Base-by-base conservation (phyloP, 37 sponge, comb jelly and placozoan genomes). In the Corticium candelabrum region DNA sequence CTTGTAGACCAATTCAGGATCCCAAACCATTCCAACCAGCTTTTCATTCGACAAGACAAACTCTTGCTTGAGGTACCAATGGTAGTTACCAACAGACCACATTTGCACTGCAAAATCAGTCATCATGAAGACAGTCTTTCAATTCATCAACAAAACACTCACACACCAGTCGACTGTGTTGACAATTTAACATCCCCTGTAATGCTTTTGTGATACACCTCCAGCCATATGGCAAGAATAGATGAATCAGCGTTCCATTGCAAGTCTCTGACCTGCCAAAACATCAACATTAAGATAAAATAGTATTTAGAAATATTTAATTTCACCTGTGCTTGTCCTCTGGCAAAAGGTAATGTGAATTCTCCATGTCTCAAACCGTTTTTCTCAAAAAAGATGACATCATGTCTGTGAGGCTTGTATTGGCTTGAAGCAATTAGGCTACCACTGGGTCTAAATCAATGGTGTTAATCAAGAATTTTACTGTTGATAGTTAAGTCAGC, bases 51-150 rank as follows among this genome's bases (percentile, higher is more conserved):
- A 73, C 0, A 84, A 80, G 41, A 72, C 31, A n/a, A 92, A 40
- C 83, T 95, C 93, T 56, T 92, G 93, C 77, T 95, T 95, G 50
- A 91, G 79, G 84, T 95, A 95, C 93, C 93, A 95, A 77, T 95
- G 96, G 57, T 89, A 92, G 82, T 95, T 95, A 40, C 79, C 76
- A 4, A 68, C 39, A 0, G 77, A 73, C 96, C 96, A 95, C 82
- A 95, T 67, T 78, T 95, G 96, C 31, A 95, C 90, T 87, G 74
- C 34, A 77, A 40, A 37, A 31, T 67, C 7, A 27, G 41, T 33
- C 43, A n/a, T 7, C n/a, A 70, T 4, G 5, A 70, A n/a, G n/a
- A 11, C 56, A 43, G n/a, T n/a, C n/a, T 21, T 21, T 43, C 11
- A 5, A 43, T 43, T 5, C 56, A 43, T 43, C 11, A 5, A 43